These are phyloP conservation scores for Panopea generosa DNA, from an alignment of 2,888 invertebrate species.

Conservation along the genomic window DNA sequence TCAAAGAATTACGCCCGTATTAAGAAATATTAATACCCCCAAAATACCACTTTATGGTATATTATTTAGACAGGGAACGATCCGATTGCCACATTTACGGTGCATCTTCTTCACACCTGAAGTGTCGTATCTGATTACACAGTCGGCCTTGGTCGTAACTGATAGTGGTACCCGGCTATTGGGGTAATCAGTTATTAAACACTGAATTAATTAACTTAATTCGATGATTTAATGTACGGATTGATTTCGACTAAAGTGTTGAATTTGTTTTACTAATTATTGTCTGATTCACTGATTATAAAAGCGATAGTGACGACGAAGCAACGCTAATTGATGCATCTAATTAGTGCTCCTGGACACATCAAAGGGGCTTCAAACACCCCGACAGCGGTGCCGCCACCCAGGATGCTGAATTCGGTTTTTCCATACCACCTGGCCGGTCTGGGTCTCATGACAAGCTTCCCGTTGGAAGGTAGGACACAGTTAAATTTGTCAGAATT, in stretches of 20 bases:
- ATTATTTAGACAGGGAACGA: slow-evolving; percentile 13
- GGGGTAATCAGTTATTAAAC: slow-evolving; percentile 14
- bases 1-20: slow-evolving; percentile 29
- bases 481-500: not conserved
- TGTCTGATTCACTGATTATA: not conserved
- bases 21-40: slow-evolving; percentile 46
- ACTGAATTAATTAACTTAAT: slow-evolving; percentile 20
- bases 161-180: slow-evolving; percentile 11
- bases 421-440: slow-evolving; percentile 77
- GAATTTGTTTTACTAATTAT: not conserved
- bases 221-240: not conserved
- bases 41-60: slow-evolving; percentile 34
- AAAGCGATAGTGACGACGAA: not conserved
- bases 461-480: slow-evolving; percentile 76
- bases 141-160: slow-evolving; percentile 1
- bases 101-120: slow-evolving; percentile 19
- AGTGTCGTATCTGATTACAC: slow-evolving; percentile 19
- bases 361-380: slow-evolving; percentile 26
- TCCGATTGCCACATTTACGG: slow-evolving; percentile 15
- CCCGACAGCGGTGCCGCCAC: slow-evolving; percentile 14
- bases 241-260: not conserved
- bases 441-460: slow-evolving; percentile 74
- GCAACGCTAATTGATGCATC: slow-evolving; percentile 41
- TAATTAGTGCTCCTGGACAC: slow-evolving; percentile 28
- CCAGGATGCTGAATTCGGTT: slow-evolving; percentile 73